Base-by-base conservation (phyloP, 2,113 vertebrate species). In the Oplegnathus fasciatus region DNA sequence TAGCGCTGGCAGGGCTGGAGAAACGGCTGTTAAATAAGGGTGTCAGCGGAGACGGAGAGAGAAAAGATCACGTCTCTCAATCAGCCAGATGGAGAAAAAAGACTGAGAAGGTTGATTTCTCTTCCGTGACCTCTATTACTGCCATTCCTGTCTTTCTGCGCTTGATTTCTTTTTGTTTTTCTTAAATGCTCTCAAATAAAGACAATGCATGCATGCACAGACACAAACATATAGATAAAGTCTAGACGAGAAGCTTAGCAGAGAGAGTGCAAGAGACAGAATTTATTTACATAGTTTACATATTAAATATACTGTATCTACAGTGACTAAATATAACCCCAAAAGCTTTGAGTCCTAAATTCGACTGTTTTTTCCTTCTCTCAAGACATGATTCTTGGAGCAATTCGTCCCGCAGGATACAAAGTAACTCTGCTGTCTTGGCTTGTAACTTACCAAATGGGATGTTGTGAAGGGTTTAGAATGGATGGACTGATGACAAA, bases 51-150 rank as follows among this genome's bases (percentile, higher is more conserved):
- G 82, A 83, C 5, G 28, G 22, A 68, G 65, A 65, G 84, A 72
- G 48, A 82, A 88, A 86, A 91, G 78, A 88, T 89, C 81, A 80
- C 48, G 48, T 86, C 87, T 82, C 79, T 90, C 82, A 83, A 86
- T 89, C 82, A 79, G 22, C 64, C 64, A 52, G 65, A 73, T 2
- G 37, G 58, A 7, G 15, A 30, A 32, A 60, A 50, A 71, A 76
- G 58, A 79, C 17, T 22, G 46, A 80, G 50, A 72, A 34, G 46
- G 65, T 20, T 76, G 70, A 79, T 82, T 76, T 66, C 75, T 76
- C 65, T 62, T 50, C 60, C 7, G n/a, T 26, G 52, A 48, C 78
- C 78, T 80, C 83, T 71, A 46, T 37, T 44, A 66, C 57, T 55
- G 30, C 44, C 34, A 55, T 30, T 50, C 40, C 24, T 42, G 57